phyloP scores from a whole-genome alignment of 35 echinoderm and acorn worm species.

The Heliocidaris erythrogramma region DNA sequence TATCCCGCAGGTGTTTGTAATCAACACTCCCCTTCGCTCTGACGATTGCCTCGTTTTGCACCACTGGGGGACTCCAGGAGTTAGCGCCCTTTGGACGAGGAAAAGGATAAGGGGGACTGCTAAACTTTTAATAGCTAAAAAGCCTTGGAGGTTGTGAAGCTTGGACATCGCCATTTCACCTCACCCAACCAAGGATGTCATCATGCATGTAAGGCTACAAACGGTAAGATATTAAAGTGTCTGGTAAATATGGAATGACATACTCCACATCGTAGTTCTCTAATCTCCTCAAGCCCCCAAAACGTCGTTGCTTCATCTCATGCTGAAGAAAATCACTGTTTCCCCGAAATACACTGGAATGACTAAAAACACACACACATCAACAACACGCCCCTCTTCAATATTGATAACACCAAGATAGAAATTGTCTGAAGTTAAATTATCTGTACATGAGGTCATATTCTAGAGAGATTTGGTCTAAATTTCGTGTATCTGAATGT shows the following conservation, averaged over 20 bases:
- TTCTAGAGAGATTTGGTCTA: no score
- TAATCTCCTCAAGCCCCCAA: neutral
- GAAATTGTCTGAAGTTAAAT: no score
- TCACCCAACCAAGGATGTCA: neutral
- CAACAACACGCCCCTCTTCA: no score
- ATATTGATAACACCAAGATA: no score
- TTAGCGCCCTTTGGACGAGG: neutral
- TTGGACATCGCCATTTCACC: neutral
- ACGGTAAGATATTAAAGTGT: neutral
- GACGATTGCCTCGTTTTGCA: neutral
- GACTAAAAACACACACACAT: no score
- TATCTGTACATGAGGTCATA: no score
- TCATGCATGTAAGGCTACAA: neutral
- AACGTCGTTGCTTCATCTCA: no score
- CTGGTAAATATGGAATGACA: neutral
- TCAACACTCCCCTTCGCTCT: neutral
- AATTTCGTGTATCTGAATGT: no score
- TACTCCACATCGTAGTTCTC: neutral
- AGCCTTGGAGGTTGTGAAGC: neutral
- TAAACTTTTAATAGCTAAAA: neutral
- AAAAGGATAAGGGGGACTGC: neutral
- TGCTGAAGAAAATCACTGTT: no score
- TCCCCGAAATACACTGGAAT: no score
- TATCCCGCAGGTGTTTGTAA: constrained; percentile 9
- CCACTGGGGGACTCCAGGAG: neutral